These are phyloP conservation scores for Pristionchus japonicus DNA, from an alignment of 2,888 invertebrate genomes.

Conservation along the genomic window DNA sequence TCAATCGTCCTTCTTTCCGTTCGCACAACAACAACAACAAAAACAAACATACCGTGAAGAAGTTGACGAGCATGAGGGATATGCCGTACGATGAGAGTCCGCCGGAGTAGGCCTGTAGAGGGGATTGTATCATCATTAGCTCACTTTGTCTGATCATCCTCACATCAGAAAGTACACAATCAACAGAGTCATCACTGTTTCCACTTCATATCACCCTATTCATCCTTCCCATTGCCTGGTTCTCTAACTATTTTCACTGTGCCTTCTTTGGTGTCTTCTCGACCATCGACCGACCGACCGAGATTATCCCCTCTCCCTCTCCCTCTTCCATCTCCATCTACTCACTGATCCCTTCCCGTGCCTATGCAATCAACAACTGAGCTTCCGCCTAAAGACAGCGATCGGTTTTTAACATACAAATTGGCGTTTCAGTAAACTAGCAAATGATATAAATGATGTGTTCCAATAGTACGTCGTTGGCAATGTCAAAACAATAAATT, in stretches of 20 bases:
- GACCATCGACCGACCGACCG: background rate
- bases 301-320: conserved; percentile 6
- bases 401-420: too few species aligned
- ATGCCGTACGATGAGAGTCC: conserved; percentile 99
- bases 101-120: conserved; percentile 95
- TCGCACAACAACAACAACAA: too few species aligned
- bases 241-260: too few species aligned
- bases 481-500: too few species aligned
- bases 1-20: too few species aligned
- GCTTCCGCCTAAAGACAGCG: background rate
- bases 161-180: too few species aligned
- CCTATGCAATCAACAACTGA: background rate
- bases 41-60: conserved; percentile 83
- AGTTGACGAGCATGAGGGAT: conserved; percentile 97
- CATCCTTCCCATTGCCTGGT: background rate
- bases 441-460: too few species aligned
- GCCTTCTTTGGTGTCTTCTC: background rate
- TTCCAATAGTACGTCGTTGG: too few species aligned
- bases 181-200: too few species aligned
- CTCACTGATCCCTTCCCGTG: background rate
- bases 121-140: background rate
- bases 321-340: too few species aligned
- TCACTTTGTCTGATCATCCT: background rate
- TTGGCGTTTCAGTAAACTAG: too few species aligned
- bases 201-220: background rate